Evolutionary conservation across 2,888 invertebrate genomes (phyloP), one percentile per base, ranked within the genome.

Genomic region (Mythimna ferrago): DNA sequence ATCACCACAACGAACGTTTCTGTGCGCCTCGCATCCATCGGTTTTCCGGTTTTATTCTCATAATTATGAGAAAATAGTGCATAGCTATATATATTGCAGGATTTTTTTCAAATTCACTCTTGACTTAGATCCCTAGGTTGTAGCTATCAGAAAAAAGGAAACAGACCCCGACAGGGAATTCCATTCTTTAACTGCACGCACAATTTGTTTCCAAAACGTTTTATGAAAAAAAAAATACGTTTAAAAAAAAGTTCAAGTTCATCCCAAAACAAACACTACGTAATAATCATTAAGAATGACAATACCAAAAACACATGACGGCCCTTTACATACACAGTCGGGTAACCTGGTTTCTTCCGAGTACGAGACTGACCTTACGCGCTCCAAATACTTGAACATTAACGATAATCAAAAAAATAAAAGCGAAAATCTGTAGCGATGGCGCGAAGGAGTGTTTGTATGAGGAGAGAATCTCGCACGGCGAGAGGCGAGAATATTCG

Each of bases 321-420:
- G 16, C 21, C 14, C 32, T 32, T 48, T 21, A 62, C 6, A 16
- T 41, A n/a, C 14, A 21, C 10, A 32, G 2, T 41, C 51, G 5
- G 4, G 41, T 41, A 56, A 57, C 16, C 69, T 51, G 54, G 74
- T 75, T 76, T 32, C 54, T 56, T 11, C 26, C 26, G 26, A 26
- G 26, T 2, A 51, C 21, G 7, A 21, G 44, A 0, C 32, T 76
- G 76, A 75, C 76, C 76, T 67, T 75, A 56, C 19, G 2, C 32
- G 32, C 51, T 57, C 38, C 56, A 62, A 67, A 75, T 67, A 44
- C 11, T 38, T 32, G 19, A 11, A 11, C 21, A 51, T 68, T 62
- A 57, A 56, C n/a, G 32, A 75, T 32, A 44, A 73, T 58, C 19
- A 56, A 56, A 32, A 44, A 71, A 44, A 57, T 57, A 58, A 53